Percentiles rank a stretch among this genome's conserved stretches.
Conservation (phyloP, 2,797 vertebrate species). For the Darevskia mixta region DNA sequence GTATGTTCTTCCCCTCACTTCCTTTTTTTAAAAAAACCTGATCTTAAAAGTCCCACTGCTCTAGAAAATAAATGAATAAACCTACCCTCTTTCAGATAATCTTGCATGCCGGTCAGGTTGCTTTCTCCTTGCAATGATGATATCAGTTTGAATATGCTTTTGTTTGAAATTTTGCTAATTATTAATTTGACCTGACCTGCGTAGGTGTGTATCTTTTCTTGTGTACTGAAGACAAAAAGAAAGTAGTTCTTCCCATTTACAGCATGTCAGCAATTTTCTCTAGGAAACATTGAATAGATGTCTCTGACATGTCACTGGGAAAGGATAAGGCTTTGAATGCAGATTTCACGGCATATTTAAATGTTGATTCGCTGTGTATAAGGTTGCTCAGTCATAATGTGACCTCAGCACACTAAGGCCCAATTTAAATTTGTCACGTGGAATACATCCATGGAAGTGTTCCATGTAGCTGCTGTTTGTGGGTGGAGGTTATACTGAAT, state of each 20-base stretch:
- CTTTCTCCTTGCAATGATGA: slow-evolving; percentile 48
- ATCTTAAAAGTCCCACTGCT: background rate
- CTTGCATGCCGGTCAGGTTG: slow-evolving; percentile 45
- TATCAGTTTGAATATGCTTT: slow-evolving; percentile 56
- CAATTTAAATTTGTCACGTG: background rate
- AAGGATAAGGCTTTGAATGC: slow-evolving; percentile 41
- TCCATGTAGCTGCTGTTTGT: background rate
- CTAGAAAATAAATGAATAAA: background rate
- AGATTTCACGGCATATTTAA: slow-evolving; percentile 60
- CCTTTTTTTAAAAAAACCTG: slow-evolving; percentile 16
- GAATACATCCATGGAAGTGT: background rate
- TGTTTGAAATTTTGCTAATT: slow-evolving; percentile 53
- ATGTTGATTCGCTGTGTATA: slow-evolving; percentile 46
- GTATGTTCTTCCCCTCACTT: slow-evolving; percentile 77
- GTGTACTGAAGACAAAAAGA: slow-evolving; percentile 48
- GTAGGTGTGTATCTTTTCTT: slow-evolving; percentile 53
- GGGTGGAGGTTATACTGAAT: background rate
- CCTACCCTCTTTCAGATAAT: slow-evolving; percentile 36
- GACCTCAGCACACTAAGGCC: background rate
- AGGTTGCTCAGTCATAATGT: background rate
- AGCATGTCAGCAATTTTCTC: slow-evolving; percentile 34
- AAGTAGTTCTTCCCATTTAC: slow-evolving; percentile 45
- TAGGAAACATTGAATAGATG: slow-evolving; percentile 56
- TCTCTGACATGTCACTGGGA: slow-evolving; percentile 45
- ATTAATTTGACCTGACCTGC: slow-evolving; percentile 58